These are phyloP conservation scores for Xyliphius kryptos DNA, from an alignment of 2,113 vertebrate genomes.

Conservation along the genomic window DNA sequence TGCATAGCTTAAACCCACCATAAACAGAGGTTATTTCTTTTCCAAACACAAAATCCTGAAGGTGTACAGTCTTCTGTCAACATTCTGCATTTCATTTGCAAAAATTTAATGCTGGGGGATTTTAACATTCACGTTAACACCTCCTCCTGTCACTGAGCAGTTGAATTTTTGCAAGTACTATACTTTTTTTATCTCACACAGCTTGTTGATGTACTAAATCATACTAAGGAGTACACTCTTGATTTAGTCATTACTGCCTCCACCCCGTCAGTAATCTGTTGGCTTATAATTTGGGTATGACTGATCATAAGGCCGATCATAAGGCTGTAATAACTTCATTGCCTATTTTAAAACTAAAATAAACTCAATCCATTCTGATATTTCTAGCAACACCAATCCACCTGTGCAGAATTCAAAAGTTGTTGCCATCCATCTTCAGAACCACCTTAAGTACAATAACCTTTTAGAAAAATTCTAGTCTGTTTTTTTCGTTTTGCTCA, in stretches of 20 bases:
- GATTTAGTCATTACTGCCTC: slow-evolving; percentile 4
- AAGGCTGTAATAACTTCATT: too few species aligned
- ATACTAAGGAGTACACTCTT: slow-evolving; percentile 10
- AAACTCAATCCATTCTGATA: too few species aligned
- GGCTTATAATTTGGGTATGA: neutral
- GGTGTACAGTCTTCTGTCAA: slow-evolving; percentile 3
- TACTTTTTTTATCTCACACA: slow-evolving; percentile 10
- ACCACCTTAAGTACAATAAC: too few species aligned
- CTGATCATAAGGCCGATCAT: neutral
- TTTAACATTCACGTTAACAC: slow-evolving; percentile 20
- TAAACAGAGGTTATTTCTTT: slow-evolving; percentile 8
- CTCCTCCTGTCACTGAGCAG: slow-evolving; percentile 6
- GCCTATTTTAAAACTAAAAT: too few species aligned
- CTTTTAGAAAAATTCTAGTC: too few species aligned
- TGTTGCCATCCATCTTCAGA: too few species aligned
- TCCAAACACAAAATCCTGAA: slow-evolving; percentile 3
- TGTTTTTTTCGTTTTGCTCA: too few species aligned
- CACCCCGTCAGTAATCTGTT: neutral
- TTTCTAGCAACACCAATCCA: too few species aligned
- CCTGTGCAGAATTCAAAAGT: too few species aligned
- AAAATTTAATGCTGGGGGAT: slow-evolving; percentile 22
- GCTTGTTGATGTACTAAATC: slow-evolving; percentile 20
- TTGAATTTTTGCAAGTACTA: slow-evolving; percentile 18
- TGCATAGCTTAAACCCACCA: neutral
- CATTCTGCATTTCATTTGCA: neutral